Evolutionary conservation across 2,888 invertebrate species (phyloP), one percentile per base, ranked within the genome.

Genomic region (Brenthis daphne): DNA sequence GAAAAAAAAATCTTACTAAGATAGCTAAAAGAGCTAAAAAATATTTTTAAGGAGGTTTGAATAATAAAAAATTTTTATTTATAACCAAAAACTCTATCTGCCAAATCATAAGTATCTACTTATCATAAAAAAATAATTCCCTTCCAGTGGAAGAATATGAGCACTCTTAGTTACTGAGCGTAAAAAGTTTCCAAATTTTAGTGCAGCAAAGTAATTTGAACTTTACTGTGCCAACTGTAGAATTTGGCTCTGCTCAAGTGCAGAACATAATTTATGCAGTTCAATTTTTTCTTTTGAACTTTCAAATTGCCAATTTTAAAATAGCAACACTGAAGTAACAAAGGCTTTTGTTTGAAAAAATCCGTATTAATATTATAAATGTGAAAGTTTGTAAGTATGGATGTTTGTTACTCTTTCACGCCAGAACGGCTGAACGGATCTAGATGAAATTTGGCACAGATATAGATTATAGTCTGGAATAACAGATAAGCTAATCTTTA

Each of bases 181-280:
- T 20, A 63, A 63, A 63, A 63, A 53, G 53, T 63, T 53, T 43
- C 63, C 16, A 37, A 63, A 63, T 60, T 60, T 60, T 63, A 63
- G 53, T 63, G 51, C 63, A 63, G 37, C 37, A 20, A 63, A 54
- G 53, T 63, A 53, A 63, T 63, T 63, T 54, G 53, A 63, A 63
- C 63, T 63, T 63, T 16, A 63, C 63, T 43, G 20, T 63, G 63
- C 63, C 63, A 63, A 63, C 43, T 54, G 63, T 53, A 63, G 16
- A 63, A 63, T 63, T 63, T 53, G 53, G 51, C 53, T 60, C 50
- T 24, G 37, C 63, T 24, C 63, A 53, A 63, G 43, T 63, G 8
- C 51, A n/a, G 37, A 63, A 50, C 37, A 63, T 63, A 63, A 63
- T 63, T 63, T 63, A 53, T 53, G 20, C 63, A 53, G 20, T 63